phyloP scores from a whole-genome alignment of 2,888 invertebrate genomes.

The Tryphoninae sp. region DNA sequence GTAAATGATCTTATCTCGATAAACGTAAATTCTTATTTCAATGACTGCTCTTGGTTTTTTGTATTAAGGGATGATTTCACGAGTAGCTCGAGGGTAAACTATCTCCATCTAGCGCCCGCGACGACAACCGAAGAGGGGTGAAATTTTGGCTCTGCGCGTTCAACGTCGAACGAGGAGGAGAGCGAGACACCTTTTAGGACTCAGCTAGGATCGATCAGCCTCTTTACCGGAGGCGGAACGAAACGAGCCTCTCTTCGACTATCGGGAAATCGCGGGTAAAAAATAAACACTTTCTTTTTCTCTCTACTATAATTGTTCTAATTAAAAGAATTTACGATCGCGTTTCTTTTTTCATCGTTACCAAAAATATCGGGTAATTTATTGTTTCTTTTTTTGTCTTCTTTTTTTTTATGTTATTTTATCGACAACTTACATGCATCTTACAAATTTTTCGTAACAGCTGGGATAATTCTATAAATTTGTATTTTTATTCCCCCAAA shows the following conservation, averaged over 20 bases:
- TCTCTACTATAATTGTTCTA: neutral
- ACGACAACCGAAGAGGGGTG: slow-evolving; percentile 26
- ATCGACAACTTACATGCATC: slow-evolving; percentile 47
- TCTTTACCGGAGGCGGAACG: neutral
- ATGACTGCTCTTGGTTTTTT: too few relatives aligned
- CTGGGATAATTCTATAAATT: slow-evolving; percentile 37
- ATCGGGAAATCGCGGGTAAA: neutral
- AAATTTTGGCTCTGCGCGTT: slow-evolving; percentile 6
- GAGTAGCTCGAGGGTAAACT: slow-evolving; percentile 28
- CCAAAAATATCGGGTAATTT: slow-evolving; percentile 67
- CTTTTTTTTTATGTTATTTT: slow-evolving; percentile 23
- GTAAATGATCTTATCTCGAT: slow-evolving; percentile 2
- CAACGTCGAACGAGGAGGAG: too few relatives aligned
- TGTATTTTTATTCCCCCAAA: slow-evolving; percentile 16
- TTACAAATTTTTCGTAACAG: slow-evolving; percentile 57
- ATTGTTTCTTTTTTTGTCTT: slow-evolving; percentile 26
- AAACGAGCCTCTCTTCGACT: slow-evolving; percentile 6
- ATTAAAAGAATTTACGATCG: neutral
- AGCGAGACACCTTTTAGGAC: too few relatives aligned
- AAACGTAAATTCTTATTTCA: slow-evolving; percentile 8
- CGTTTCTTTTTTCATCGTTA: slow-evolving; percentile 45
- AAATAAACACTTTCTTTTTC: neutral
- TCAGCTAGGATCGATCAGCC: neutral
- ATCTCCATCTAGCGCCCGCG: slow-evolving; percentile 42
- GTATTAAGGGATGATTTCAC: neutral